Percentiles rank a stretch among this genome's conserved stretches.
Conservation (phyloP, 2,888 invertebrate species). For the Rhodophaea formosa region DNA sequence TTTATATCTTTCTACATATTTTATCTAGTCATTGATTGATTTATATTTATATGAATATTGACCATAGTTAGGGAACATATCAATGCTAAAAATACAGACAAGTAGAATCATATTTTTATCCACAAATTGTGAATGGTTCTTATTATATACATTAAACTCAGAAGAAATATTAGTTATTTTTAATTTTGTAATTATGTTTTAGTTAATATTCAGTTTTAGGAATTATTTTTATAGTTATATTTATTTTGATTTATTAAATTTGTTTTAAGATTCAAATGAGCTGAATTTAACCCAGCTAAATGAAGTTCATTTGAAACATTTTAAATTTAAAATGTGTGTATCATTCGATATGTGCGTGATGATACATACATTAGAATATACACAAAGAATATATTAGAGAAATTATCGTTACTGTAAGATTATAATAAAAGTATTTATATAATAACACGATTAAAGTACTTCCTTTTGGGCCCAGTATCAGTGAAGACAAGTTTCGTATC, state of each 20-base stretch:
- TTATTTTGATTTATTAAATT: constrained; percentile 18
- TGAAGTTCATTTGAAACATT: constrained; percentile 59
- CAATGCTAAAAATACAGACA: constrained; percentile 38
- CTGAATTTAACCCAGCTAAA: constrained; percentile 73
- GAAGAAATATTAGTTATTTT: background rate
- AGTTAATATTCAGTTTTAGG: constrained; percentile 19
- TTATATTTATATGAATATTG: constrained; percentile 27
- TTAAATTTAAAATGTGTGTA: constrained; percentile 31
- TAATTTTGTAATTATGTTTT: background rate
- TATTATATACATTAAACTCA: background rate
- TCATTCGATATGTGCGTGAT: constrained; percentile 33
- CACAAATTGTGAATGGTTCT: constrained; percentile 15
- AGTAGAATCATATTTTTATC: constrained; percentile 29
- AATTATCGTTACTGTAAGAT: constrained; percentile 56
- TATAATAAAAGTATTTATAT: constrained; percentile 50
- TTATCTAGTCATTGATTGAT: background rate
- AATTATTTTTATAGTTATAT: constrained; percentile 21
- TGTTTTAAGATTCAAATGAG: constrained; percentile 50
- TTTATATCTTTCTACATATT: background rate
- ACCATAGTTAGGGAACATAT: constrained; percentile 50
- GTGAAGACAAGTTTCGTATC: constrained; percentile 43
- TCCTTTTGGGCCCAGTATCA: constrained; percentile 61
- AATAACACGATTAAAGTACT: constrained; percentile 45
- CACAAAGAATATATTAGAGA: constrained; percentile 56
- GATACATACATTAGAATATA: constrained; percentile 45